Percentiles rank a stretch among this genome's conserved stretches.
Conservation (phyloP, 2,888 invertebrate species). For the Corbicula japonica region DNA sequence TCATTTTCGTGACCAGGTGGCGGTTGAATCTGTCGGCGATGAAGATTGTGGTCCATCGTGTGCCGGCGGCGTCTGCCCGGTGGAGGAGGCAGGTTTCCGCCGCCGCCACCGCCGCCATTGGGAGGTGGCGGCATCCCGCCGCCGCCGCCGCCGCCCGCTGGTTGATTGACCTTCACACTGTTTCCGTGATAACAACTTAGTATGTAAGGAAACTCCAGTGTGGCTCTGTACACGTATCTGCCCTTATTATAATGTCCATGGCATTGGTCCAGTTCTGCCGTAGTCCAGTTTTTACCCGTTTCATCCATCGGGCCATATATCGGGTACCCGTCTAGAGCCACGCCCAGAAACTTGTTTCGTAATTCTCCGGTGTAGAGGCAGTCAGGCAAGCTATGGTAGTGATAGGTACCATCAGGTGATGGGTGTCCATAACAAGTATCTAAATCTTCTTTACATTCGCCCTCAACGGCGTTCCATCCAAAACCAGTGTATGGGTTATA, state of each 20-base stretch:
- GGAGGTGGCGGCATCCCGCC: too few relatives aligned
- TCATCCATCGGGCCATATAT: conserved; percentile 52
- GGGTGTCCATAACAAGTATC: conserved; percentile 61
- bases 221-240: conserved; percentile 44
- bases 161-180: not conserved
- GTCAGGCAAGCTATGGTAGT: conserved; percentile 58
- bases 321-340: conserved; percentile 57
- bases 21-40: too few relatives aligned
- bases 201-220: conserved; percentile 51
- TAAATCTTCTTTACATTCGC: conserved; percentile 50
- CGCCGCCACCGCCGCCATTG: not conserved
- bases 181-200: conserved; percentile 49
- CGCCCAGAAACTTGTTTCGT: conserved; percentile 54
- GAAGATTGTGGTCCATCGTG: too few relatives aligned
- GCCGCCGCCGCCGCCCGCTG: not conserved
- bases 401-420: conserved; percentile 39
- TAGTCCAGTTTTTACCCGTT: conserved; percentile 20
- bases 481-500: conserved; percentile 54
- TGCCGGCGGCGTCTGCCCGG: conserved; percentile 3
- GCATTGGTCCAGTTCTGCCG: conserved; percentile 45
- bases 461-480: conserved; percentile 60
- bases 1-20: too few relatives aligned
- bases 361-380: conserved; percentile 51
- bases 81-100: not conserved
- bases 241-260: conserved; percentile 43